Evolutionary conservation across 92 coral and sea anemone genomes (phyloP), one percentile per base, ranked within the genome.

Genomic region (Umimayanthus kanabou): DNA sequence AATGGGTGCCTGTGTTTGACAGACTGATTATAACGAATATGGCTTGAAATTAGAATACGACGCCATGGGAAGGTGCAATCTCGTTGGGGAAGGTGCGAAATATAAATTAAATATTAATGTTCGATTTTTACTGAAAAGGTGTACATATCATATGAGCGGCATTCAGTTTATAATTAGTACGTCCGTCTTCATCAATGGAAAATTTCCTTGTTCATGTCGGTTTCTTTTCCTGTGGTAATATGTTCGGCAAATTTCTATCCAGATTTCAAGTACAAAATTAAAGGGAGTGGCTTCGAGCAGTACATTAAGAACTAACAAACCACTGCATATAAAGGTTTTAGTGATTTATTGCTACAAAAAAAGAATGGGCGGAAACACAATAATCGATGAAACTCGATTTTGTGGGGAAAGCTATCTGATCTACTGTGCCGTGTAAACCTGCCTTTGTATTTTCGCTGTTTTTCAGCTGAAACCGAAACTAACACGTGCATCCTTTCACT

Each of bases 291-390:
- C 25, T 2, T 9, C 11, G n/a, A 53, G 25, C 33, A 40, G 45
- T 23, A 50, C 37, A 18, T 30, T 55, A 29, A 25, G 65, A 67
- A n/a, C 6, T 45, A 67, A 64, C 39, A 23, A 29, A 42, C 28
- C 43, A 49, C 74, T 65, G 22, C 40, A 22, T 82, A 16, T 7
- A 65, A 65, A 42, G 40, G 49, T 43, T 58, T 20, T 39, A 39
- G 40, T 39, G 64, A 81, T 26, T 65, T 65, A 81, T 81, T 81
- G 76, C 39, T 64, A 64, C n/a, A 42, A 39, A 64, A 50, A 29
- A 55, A n/a, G 85, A 70, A 83, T 29, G 39, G 77, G 87, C 77
- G 39, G 40, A 81, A 66, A 61, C 76, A 20, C 39, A 64, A 80
- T 30, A 30, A 15, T 29, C 30, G 20, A 5, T 65, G 22, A 69